Evolutionary conservation across 1,140 invertebrate species (phyloP), one percentile per base, ranked within the genome.

Genomic region (Panagrolaimus sp.): DNA sequence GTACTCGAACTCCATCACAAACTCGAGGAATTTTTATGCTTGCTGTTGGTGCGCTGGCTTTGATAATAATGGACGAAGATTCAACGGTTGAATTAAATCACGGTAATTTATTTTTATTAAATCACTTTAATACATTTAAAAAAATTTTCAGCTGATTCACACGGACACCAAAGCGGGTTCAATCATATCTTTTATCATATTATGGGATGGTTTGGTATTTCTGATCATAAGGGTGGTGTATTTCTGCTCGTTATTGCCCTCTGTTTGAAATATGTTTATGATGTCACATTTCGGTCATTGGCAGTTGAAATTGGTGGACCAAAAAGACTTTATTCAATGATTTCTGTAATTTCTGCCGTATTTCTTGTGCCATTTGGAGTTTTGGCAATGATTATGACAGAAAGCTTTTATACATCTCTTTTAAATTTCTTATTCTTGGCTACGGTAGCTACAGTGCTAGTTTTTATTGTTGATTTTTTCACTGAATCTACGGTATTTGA

Each of bases 61-160:
- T 87, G 14, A 77, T 86, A 31, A 72, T 87, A 5, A 86, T 87
- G 83, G 86, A 87, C 74, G 82, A 85, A 76, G 86, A 87, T 79
- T 82, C 84, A 57, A 80, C 83, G 63, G 72, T 80, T 25, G 45
- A 70, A 45, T 65, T 70, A 13, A 79, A 69, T 61, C 80, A 81
- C 62, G 25, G 79, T 81, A 68, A 27, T 71, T 45, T 38, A 7
- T 38, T 48, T n/a, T 7, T 7, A 38, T 38, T 38, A 7, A 4
- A 38, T 38, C 7, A 38, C 31, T 38, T 4, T 38, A n/a, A n/a
- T n/a, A n/a, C n/a, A n/a, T 38, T 38, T 38, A 38, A 38, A 38
- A 38, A 38, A 48, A 20, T 16, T 46, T 77, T 68, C 70, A 81
- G 80, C 79, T 23, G 72, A 76, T 45, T 63, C 75, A 0, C 81